Base-by-base conservation (phyloP, 1,140 invertebrate genomes). In the Zaprionus ornatus region DNA sequence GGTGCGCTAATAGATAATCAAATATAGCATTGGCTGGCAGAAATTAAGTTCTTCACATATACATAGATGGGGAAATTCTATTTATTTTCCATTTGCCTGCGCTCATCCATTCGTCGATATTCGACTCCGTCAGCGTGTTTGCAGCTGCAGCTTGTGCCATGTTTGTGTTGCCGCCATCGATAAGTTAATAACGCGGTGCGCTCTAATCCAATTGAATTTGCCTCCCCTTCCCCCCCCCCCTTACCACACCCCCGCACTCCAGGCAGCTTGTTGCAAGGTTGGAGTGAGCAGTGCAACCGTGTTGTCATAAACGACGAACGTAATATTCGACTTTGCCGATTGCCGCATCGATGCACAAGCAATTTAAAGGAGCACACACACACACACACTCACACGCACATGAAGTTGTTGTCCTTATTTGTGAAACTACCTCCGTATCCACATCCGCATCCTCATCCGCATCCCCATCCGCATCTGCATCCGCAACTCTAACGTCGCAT, bases 331-430 rank as follows among this genome's bases (percentile, higher is more conserved):
- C 57, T 66, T 73, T 54, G 69, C 19, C 69, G 45, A 45, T 61
- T 66, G 61, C 56, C 56, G 68, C 69, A 73, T 73, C 70, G 32
- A 56, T 73, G 74, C 50, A 65, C 74, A 77, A 73, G 62, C 68
- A 77, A 77, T 72, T 72, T 77, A 61, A 77, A 48, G 60, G 19
- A 35, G 40, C 59, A 62, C 29, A 69, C 57, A 19, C 42, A 40
- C 69, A 45, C 48, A 56, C 37, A 59, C 57, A 29, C 17, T 37
- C 35, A 68, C 48, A 62, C n/a, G 42, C 25, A 40, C 32, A 32
- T 32, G 17, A 40, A 50, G 54, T 66, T 15, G 54, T 59, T 72
- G 56, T 62, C 48, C 56, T 56, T 77, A 64, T 65, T 71, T 75
- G 73, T 71, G 67, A 19, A 71, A 42, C 54, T 29, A 71, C 54